phyloP scores from a whole-genome alignment of 2,888 invertebrate species.

The Cabera pusaria region DNA sequence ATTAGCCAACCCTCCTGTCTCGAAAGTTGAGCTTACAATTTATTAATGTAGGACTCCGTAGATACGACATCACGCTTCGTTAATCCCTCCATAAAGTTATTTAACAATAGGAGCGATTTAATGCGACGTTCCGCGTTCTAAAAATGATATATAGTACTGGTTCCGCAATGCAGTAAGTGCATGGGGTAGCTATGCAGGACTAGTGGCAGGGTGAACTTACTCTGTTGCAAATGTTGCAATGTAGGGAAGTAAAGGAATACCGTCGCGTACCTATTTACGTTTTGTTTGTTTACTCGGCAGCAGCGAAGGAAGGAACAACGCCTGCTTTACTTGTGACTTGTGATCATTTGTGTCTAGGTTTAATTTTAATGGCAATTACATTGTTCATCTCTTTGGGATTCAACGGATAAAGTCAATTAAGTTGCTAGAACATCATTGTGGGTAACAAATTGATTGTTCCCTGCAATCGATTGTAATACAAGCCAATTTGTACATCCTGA shows the following conservation, averaged over 20 bases:
- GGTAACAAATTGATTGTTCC: conserved; percentile 28
- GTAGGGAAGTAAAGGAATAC: conserved; percentile 14
- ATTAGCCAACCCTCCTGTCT: conserved; percentile 28
- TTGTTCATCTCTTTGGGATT: conserved; percentile 21
- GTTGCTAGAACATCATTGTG: conserved; percentile 24
- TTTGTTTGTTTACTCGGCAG: conserved; percentile 30
- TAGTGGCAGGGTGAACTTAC: conserved; percentile 4
- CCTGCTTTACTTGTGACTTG: conserved; percentile 11
- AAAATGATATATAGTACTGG: conserved; percentile 74
- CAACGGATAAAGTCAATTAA: conserved; percentile 30
- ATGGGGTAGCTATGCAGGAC: conserved; percentile 58
- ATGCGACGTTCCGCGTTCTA: conserved; percentile 68
- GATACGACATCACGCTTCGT: conserved; percentile 55
- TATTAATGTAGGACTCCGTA: conserved; percentile 36
- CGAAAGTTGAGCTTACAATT: conserved; percentile 28
- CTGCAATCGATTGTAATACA: conserved; percentile 12
- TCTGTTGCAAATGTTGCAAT: conserved; percentile 5
- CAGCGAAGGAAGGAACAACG: conserved; percentile 15
- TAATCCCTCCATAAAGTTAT: conserved; percentile 64
- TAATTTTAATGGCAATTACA: conserved; percentile 4
- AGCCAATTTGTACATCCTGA: conserved; percentile 7
- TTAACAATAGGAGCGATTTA: conserved; percentile 65
- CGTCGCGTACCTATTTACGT: conserved; percentile 28
- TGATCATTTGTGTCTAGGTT: neutral
- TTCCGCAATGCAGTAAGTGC: conserved; percentile 81